phyloP scores from a whole-genome alignment of 2,888 invertebrate species.

The Orthosia gothica region DNA sequence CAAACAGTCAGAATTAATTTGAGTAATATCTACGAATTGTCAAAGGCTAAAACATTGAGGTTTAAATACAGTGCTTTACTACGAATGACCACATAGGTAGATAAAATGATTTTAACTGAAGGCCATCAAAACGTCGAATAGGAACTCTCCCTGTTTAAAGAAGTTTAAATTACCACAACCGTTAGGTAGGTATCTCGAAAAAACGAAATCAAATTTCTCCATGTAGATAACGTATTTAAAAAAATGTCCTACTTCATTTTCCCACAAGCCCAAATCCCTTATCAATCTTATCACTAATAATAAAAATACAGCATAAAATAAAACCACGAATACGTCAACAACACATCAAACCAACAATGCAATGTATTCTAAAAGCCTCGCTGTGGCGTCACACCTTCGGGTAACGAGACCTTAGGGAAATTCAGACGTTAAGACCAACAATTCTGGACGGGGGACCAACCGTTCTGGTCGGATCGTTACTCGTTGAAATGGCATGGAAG shows the following conservation, averaged over 20 bases:
- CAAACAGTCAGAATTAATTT: background rate
- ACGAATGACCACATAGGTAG: too few relatives aligned
- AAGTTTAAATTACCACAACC: background rate
- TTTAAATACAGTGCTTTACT: background rate
- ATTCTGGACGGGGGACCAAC: constrained; percentile 42
- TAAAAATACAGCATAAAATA: constrained; percentile 25
- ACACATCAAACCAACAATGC: constrained; percentile 36
- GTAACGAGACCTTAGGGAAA: constrained; percentile 74
- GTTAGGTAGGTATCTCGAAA: background rate
- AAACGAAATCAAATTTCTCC: background rate
- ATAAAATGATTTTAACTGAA: background rate
- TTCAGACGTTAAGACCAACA: constrained; percentile 58
- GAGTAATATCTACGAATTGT: background rate
- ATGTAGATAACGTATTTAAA: background rate
- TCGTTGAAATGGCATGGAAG: constrained; percentile 49
- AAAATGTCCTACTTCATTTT: constrained; percentile 6
- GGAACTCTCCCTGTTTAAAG: background rate
- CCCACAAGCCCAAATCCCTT: background rate
- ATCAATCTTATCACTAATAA: constrained; percentile 10
- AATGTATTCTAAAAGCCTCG: constrained; percentile 56
- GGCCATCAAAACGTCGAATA: too few relatives aligned
- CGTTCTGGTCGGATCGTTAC: constrained; percentile 48
- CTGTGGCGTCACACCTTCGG: constrained; percentile 55
- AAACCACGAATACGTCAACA: constrained; percentile 25
- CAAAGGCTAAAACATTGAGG: background rate